Percentiles rank a stretch among this genome's conserved stretches.
These are phyloP conservation scores for Lagopus muta DNA, from an alignment of 2,113 vertebrate genomes.

Conservation along the genomic window DNA sequence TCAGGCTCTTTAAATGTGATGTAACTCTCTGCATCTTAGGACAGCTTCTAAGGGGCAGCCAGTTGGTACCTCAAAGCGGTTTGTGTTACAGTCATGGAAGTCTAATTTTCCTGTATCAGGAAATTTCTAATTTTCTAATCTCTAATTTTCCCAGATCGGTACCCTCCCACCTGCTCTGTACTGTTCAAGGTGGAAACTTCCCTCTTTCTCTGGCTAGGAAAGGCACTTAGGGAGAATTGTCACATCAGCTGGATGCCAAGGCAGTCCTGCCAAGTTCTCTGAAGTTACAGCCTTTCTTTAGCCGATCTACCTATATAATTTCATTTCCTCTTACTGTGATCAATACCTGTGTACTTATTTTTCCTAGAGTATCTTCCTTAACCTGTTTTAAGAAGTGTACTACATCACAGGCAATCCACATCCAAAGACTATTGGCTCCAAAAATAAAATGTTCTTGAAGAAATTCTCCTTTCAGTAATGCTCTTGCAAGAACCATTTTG, in stretches of 20 bases:
- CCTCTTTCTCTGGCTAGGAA: not conserved
- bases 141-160: no score
- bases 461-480: not conserved
- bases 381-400: not conserved
- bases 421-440: not conserved
- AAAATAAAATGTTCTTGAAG: not conserved
- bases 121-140: no score
- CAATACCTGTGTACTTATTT: not conserved
- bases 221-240: not conserved
- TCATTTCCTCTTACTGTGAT: not conserved
- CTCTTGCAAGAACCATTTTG: not conserved
- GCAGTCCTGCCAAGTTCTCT: not conserved
- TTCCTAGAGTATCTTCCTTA: not conserved
- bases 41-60: not conserved
- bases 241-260: not conserved
- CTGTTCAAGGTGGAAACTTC: not conserved
- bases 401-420: not conserved
- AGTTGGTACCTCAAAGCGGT: not conserved
- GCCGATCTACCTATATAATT: not conserved
- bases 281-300: not conserved
- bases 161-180: not conserved
- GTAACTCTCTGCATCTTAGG: not conserved
- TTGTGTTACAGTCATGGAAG: not conserved
- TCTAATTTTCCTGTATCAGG: not conserved
- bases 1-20: not conserved